Percentiles rank a stretch among this genome's conserved stretches.
These are phyloP conservation scores for Melanerpes aurifrons DNA, from an alignment of 2,113 vertebrate genomes.

Conservation along the genomic window DNA sequence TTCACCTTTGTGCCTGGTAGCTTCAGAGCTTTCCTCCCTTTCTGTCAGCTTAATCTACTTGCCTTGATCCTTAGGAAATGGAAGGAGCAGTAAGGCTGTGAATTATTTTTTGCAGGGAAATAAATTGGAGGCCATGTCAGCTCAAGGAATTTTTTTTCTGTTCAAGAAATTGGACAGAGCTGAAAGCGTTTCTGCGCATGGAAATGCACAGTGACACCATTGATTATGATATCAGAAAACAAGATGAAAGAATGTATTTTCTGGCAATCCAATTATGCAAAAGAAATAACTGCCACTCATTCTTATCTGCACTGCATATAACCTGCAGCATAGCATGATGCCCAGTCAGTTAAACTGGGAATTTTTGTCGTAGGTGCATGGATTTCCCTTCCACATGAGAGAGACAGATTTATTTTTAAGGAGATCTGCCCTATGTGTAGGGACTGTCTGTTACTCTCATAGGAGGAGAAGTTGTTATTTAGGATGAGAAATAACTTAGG, in stretches of 20 bases:
- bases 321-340: accelerated
- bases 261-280: background rate
- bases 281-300: background rate
- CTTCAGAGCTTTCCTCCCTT: background rate
- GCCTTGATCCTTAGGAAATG: background rate
- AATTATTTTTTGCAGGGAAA: background rate
- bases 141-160: background rate
- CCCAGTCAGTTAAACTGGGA: background rate
- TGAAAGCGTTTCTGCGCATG: background rate
- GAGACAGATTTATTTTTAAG: background rate
- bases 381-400: background rate
- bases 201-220: background rate
- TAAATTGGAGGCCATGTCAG: background rate
- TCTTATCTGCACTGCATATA: background rate
- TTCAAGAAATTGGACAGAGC: background rate
- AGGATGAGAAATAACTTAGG: background rate
- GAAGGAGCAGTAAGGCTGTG: background rate
- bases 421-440: background rate
- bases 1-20: background rate
- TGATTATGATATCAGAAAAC: background rate
- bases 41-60: background rate
- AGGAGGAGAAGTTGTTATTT: background rate
- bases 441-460: background rate
- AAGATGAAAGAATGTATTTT: background rate
- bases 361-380: background rate